phyloP scores from a whole-genome alignment of 2,797 vertebrate genomes.

The Squalus acanthias region DNA sequence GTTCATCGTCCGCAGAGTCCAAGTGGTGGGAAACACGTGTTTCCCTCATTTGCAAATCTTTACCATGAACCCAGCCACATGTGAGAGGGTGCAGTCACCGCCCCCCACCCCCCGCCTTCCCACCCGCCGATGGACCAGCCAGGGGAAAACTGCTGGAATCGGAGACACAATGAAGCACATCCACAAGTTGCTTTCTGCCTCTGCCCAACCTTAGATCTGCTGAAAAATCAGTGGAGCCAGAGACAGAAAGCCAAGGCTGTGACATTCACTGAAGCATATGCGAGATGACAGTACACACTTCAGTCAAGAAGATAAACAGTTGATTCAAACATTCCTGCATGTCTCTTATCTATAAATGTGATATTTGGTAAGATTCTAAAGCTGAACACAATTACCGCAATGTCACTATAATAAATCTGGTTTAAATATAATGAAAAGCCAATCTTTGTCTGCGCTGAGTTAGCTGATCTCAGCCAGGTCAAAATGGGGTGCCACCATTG shows the following conservation, averaged over 20 bases:
- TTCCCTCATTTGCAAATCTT: background rate
- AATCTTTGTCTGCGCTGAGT: background rate
- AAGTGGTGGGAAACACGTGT: background rate
- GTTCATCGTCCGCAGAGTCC: background rate
- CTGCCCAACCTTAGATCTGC: background rate
- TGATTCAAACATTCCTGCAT: background rate
- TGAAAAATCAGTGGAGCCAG: background rate
- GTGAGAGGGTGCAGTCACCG: background rate
- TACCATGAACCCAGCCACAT: background rate
- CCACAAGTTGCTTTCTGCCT: background rate
- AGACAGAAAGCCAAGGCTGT: background rate
- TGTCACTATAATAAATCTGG: background rate
- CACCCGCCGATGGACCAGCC: background rate
- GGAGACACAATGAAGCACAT: background rate
- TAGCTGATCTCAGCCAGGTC: background rate
- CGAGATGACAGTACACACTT: background rate
- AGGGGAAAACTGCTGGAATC: background rate
- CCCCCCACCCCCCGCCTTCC: too few species aligned
- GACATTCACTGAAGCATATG: background rate
- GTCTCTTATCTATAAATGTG: background rate
- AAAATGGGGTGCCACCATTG: background rate
- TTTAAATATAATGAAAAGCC: background rate
- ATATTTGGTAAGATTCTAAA: background rate
- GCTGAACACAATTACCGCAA: background rate
- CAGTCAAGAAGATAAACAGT: background rate